Evolutionary conservation across 1,140 invertebrate species (phyloP).

Genomic region (Lepidurus couesii): DNA sequence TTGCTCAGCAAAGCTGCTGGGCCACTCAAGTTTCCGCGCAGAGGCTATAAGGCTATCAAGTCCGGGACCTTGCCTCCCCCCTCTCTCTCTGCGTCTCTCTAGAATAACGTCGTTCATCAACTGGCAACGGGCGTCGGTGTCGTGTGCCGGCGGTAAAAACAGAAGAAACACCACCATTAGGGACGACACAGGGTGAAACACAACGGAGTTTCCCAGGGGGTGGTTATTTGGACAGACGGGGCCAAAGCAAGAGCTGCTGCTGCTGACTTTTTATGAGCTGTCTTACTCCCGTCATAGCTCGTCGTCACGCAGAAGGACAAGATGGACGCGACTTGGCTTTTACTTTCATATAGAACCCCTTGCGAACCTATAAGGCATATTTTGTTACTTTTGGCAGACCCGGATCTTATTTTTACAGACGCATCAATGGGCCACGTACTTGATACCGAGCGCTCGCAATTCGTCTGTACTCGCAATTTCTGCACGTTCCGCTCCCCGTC

Average conservation of each 20-base stretch:
- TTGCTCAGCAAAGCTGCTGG: too few relatives aligned
- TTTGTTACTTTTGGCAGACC: background rate
- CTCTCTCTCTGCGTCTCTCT: background rate
- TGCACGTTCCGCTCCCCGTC: too few relatives aligned
- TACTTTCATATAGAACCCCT: constrained; percentile 3
- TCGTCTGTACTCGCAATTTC: too few relatives aligned
- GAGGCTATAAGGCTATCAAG: too few relatives aligned
- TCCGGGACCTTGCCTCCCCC: background rate
- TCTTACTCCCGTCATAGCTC: background rate
- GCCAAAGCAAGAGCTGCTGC: background rate
- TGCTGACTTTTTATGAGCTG: constrained; percentile 4
- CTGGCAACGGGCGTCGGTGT: constrained; percentile 17
- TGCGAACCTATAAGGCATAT: background rate
- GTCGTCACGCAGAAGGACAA: constrained; percentile 1
- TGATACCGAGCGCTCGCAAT: too few relatives aligned
- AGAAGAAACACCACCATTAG: constrained; percentile 19
- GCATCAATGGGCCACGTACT: too few relatives aligned
- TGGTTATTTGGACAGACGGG: constrained; percentile 7
- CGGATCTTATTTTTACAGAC: too few relatives aligned
- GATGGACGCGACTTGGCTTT: constrained; percentile 17
- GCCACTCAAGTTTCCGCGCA: too few relatives aligned
- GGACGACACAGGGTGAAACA: constrained; percentile 19
- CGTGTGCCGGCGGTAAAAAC: constrained; percentile 17
- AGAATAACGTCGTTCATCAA: constrained; percentile 3
- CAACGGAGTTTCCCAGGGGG: background rate